phyloP scores from a whole-genome alignment of 2,888 invertebrate species.

The Syrista parreyssii region DNA sequence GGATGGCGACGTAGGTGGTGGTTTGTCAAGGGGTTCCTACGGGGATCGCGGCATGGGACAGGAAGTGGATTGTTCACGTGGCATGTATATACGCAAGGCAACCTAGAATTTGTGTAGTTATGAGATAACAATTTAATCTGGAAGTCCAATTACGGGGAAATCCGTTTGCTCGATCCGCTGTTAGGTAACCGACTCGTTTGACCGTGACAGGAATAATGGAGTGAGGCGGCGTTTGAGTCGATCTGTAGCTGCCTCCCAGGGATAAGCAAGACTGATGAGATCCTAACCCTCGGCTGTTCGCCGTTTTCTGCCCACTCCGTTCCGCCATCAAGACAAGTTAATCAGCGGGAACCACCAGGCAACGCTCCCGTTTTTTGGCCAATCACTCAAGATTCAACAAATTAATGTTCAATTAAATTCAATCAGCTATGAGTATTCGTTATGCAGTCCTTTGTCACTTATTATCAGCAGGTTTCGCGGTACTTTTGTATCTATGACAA shows the following conservation, averaged over 20 bases:
- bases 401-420: constrained; percentile 18
- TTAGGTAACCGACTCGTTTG: constrained; percentile 39
- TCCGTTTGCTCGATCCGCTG: constrained; percentile 20
- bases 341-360: constrained; percentile 29
- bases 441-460: neutral
- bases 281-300: constrained; percentile 26
- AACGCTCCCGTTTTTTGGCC: constrained; percentile 20
- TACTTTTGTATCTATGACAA: no score
- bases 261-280: constrained; percentile 49
- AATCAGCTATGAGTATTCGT: neutral
- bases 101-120: constrained; percentile 9
- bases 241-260: constrained; percentile 35
- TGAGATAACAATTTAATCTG: constrained; percentile 19
- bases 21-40: neutral
- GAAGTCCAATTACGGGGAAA: constrained; percentile 32
- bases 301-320: constrained; percentile 21
- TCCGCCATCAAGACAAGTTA: constrained; percentile 29
- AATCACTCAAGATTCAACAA: constrained; percentile 13
- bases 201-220: constrained; percentile 49
- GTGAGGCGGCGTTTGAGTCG: constrained; percentile 39
- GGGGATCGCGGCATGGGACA: neutral
- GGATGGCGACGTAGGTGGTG: neutral
- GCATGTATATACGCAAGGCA: neutral
- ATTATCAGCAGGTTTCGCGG: no score
- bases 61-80: neutral